These are phyloP conservation scores for Micrasema longulum DNA, from an alignment of 1,140 invertebrate genomes.

Conservation along the genomic window DNA sequence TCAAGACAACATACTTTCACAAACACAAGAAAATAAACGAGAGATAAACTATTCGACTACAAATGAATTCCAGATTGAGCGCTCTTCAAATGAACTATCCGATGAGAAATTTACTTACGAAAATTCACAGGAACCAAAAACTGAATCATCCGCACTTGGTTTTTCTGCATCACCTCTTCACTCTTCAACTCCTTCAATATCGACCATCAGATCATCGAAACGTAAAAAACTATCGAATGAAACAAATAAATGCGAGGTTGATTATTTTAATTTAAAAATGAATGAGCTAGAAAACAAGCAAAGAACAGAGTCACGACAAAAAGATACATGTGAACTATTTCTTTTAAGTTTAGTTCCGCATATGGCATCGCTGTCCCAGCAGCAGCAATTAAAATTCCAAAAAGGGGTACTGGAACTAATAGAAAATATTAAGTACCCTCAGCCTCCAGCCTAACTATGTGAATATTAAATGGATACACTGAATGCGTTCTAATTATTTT, in stretches of 20 bases:
- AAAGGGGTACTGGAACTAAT: conserved; percentile 5
- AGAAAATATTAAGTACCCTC: neutral
- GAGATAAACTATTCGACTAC: neutral
- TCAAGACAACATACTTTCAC: neutral
- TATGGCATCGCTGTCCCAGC: neutral
- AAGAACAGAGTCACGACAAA: neutral
- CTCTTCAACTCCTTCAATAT: neutral
- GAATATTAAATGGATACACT: no score
- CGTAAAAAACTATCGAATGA: neutral
- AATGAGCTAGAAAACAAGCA: neutral
- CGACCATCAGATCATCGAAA: neutral
- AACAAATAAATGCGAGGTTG: neutral
- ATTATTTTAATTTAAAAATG: neutral
- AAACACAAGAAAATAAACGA: neutral
- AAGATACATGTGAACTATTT: conserved; percentile 7
- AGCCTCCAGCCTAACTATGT: no score
- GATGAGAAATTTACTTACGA: neutral
- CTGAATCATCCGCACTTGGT: neutral
- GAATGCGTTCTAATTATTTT: no score
- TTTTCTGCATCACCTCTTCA: neutral
- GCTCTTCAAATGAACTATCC: neutral
- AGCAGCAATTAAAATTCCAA: conserved; percentile 15
- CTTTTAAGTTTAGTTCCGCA: conserved; percentile 14
- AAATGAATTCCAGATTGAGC: neutral
- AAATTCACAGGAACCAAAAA: no score